These are phyloP conservation scores for Sphecodes monilicornis DNA, from an alignment of 2,888 invertebrate species.

Conservation along the genomic window DNA sequence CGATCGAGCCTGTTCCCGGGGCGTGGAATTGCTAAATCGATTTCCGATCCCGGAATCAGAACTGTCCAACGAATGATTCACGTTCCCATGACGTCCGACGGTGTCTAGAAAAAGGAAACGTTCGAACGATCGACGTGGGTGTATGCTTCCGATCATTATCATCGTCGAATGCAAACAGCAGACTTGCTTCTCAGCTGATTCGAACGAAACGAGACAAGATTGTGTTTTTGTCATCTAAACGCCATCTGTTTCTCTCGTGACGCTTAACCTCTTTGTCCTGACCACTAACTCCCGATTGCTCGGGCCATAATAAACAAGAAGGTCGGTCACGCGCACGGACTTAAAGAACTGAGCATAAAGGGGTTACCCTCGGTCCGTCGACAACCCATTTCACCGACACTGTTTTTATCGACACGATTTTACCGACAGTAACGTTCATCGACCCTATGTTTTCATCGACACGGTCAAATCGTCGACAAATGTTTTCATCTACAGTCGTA, in stretches of 20 bases:
- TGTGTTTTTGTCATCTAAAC: constrained; percentile 54
- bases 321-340: no score
- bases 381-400: no score
- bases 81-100: constrained; percentile 22
- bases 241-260: constrained; percentile 40
- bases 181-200: constrained; percentile 51
- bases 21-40: constrained; percentile 6
- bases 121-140: background rate
- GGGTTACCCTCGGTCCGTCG: no score
- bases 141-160: background rate
- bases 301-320: no score
- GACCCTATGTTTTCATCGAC: no score
- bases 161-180: background rate
- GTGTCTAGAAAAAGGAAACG: background rate
- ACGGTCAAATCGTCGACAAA: no score
- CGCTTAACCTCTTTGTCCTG: no score
- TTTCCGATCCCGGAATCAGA: constrained; percentile 30
- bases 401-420: no score
- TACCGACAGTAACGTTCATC: no score
- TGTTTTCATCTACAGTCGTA: no score
- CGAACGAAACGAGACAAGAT: constrained; percentile 47
- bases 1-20: constrained; percentile 2
- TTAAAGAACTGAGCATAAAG: no score
- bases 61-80: constrained; percentile 32
- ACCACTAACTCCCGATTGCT: no score